Evolutionary conservation across 2,797 vertebrate genomes (phyloP), one percentile per base, ranked within the genome.

Genomic region (Mus minutoides): DNA sequence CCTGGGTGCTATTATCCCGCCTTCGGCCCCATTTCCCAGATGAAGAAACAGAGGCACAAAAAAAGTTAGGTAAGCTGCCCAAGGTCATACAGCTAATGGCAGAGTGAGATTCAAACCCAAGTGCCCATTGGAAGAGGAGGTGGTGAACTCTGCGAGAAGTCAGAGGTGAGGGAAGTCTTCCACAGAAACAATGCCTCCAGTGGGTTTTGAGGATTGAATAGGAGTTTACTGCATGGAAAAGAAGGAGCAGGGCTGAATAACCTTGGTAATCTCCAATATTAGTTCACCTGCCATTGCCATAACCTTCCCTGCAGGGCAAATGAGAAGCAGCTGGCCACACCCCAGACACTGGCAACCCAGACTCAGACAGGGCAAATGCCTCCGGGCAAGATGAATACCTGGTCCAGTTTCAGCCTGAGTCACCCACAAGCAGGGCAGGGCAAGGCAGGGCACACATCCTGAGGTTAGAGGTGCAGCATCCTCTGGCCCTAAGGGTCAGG

Each of bases 361-460:
- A 73, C 80, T 80, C 52, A 90, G 92, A 76, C 87, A 26, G 22
- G 40, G 64, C 21, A 16, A 34, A 17, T 71, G 94, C 34, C 56
- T 62, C 3, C 6, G 79, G 78, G 64, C 58, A 64, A 60, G 83
- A 67, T 14, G 9, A 67, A 46, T 13, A 43, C 37, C 6, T 1
- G 40, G 60, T 87, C 85, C 62, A 8, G 79, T 79, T 94, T 96
- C 90, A 96, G 71, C 75, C 90, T 95, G 96, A 96, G 82, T 96
- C 97, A 97, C 31, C 11, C 1, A 0, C 43, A 80, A n/a, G 24
- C 69, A 83, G 24, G 62, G 43, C 26, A 34, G 11, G 26, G 16
- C 4, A 1, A 93, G 86, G n/a, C 77, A 77, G 60, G 17, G 62
- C 40, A 9, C 40, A 76, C 13, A 29, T 31, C 64, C 43, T 11